Evolutionary conservation across 2,797 vertebrate genomes (phyloP).

Genomic region (Manis javanica): DNA sequence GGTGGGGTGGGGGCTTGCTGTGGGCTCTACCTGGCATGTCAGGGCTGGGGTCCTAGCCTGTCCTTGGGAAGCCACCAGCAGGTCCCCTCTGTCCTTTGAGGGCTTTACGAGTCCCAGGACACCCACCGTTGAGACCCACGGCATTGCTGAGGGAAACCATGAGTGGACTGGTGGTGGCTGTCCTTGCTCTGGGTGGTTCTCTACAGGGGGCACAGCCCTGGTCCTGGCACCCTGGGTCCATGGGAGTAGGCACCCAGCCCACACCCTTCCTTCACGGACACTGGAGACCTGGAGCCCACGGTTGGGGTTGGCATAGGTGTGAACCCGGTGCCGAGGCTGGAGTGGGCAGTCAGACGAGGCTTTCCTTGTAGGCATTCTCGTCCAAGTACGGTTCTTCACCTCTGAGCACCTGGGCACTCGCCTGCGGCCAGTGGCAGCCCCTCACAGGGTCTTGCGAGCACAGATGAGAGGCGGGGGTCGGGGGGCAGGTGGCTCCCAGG

Average conservation of each 20-base stretch:
- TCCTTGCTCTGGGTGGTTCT: background rate
- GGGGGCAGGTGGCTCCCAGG: no score
- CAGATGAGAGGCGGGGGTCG: accelerated
- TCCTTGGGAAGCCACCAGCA: background rate
- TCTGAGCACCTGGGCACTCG: accelerated
- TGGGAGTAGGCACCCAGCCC: background rate
- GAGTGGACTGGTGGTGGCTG: accelerated
- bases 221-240: background rate
- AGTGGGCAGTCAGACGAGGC: accelerated
- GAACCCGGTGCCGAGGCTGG: background rate
- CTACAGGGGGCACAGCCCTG: no score
- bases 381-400: accelerated
- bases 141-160: accelerated
- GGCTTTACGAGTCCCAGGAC: background rate
- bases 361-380: accelerated
- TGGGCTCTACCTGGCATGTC: no score
- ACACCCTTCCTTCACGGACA: background rate
- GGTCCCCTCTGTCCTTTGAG: background rate
- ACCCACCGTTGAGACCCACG: accelerated
- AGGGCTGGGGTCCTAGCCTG: accelerated
- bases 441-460: accelerated
- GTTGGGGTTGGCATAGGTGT: background rate
- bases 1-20: no score
- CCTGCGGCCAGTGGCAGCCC: accelerated
- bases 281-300: background rate